Conservation (phyloP, 1,140 invertebrate genomes). For the Eumeta japonica region DNA sequence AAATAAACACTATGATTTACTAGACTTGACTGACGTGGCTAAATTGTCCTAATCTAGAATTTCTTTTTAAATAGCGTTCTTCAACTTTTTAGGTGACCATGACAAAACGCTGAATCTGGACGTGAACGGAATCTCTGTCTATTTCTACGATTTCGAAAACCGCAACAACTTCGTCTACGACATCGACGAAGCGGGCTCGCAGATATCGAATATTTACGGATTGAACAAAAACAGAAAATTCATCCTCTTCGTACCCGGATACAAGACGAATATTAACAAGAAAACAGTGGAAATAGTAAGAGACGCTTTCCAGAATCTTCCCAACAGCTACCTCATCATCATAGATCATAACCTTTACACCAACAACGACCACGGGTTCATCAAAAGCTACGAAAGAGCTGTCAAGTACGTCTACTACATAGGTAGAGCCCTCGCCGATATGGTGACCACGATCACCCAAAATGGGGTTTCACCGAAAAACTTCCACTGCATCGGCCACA, state of each 20-base stretch:
- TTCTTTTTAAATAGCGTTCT: slow-evolving; percentile 3
- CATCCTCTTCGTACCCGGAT: slow-evolving; percentile 44
- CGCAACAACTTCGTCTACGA: slow-evolving; percentile 24
- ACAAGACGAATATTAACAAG: slow-evolving; percentile 40
- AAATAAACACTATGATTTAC: background rate
- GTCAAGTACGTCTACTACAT: slow-evolving; percentile 44
- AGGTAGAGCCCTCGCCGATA: slow-evolving; percentile 32
- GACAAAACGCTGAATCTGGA: slow-evolving; percentile 29
- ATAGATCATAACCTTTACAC: slow-evolving; percentile 43
- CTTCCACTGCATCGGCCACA: slow-evolving; percentile 50
- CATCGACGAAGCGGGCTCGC: slow-evolving; percentile 25
- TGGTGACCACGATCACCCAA: slow-evolving; percentile 24
- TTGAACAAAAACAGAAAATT: slow-evolving; percentile 38
- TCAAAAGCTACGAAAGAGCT: slow-evolving; percentile 42
- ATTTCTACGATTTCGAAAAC: slow-evolving; percentile 39
- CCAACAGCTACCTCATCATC: slow-evolving; percentile 41
- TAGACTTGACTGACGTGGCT: slow-evolving; percentile 1
- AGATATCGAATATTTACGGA: slow-evolving; percentile 21
- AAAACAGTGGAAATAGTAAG: slow-evolving; percentile 32
- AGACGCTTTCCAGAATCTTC: slow-evolving; percentile 31
- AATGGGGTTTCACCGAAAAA: slow-evolving; percentile 33
- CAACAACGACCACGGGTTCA: slow-evolving; percentile 32
- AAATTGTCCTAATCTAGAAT: background rate
- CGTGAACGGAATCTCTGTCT: slow-evolving; percentile 33
- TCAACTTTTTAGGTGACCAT: slow-evolving; percentile 32